These are phyloP conservation scores for Beaufortia kweichowensis DNA, from an alignment of 2,113 vertebrate species.

Conservation along the genomic window DNA sequence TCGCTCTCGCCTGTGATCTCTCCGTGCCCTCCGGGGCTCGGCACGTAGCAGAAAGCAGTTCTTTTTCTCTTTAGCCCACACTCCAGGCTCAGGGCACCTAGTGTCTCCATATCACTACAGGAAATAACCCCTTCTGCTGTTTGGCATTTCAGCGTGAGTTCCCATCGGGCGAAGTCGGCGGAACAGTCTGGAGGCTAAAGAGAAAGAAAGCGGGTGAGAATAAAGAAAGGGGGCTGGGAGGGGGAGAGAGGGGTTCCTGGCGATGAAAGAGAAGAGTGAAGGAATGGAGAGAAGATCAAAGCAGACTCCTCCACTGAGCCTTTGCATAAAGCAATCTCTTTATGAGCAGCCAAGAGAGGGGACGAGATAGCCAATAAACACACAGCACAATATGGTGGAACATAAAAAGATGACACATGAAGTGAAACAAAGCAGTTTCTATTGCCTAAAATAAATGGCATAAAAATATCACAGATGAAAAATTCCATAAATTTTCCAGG, in stretches of 20 bases:
- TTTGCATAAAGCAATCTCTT: conserved; percentile 55
- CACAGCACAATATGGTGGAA: conserved; percentile 30
- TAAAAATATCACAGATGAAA: conserved; percentile 1
- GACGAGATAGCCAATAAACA: conserved; percentile 24
- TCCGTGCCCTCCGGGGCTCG: conserved; percentile 7
- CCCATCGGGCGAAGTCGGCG: conserved; percentile 38
- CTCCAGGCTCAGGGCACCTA: conserved; percentile 19
- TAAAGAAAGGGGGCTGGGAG: conserved; percentile 23
- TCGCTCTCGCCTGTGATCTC: conserved; percentile 11
- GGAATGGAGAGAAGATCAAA: conserved; percentile 46
- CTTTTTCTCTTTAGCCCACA: conserved; percentile 6
- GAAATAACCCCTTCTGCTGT: conserved; percentile 54
- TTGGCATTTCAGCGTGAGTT: conserved; percentile 50
- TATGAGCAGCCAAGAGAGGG: conserved; percentile 50
- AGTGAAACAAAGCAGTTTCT: background rate
- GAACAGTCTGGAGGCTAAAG: conserved; percentile 40
- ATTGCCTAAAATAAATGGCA: too few relatives aligned
- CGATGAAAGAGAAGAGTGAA: conserved; percentile 47
- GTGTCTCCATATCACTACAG: conserved; percentile 46
- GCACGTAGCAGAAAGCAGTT: background rate
- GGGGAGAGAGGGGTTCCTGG: conserved; percentile 1
- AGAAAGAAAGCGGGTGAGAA: conserved; percentile 26
- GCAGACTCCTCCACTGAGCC: conserved; percentile 31
- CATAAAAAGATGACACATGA: background rate
- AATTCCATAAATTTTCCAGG: too few relatives aligned